These are phyloP conservation scores for Tachysurus vachellii DNA, from an alignment of 2,113 vertebrate genomes.

Conservation along the genomic window DNA sequence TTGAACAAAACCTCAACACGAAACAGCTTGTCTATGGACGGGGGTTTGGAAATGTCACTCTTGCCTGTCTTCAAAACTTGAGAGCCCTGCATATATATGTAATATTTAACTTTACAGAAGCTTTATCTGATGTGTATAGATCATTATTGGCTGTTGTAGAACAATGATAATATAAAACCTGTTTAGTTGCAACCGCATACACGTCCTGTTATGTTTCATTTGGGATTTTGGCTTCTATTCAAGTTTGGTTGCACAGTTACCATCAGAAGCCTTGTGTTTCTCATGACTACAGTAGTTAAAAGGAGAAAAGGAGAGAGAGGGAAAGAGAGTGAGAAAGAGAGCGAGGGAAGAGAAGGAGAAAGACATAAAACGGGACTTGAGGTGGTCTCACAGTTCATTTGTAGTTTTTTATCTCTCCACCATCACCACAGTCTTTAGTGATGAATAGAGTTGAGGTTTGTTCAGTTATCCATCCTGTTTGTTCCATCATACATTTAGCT, in stretches of 20 bases:
- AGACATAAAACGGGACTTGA: conserved; percentile 24
- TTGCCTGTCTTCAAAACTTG: no score
- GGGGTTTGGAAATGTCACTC: no score
- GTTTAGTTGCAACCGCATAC: conserved; percentile 10
- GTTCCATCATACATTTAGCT: conserved; percentile 3
- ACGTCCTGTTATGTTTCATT: background rate
- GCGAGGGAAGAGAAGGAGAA: background rate
- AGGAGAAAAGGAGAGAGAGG: background rate
- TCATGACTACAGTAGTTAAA: conserved; percentile 7
- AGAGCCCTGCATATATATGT: no score
- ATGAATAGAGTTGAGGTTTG: conserved; percentile 24
- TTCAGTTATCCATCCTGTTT: background rate
- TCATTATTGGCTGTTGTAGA: background rate
- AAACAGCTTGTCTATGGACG: no score
- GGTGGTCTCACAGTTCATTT: conserved; percentile 23
- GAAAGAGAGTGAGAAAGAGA: background rate
- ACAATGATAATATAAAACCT: conserved; percentile 11
- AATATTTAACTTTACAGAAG: background rate
- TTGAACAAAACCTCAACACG: no score
- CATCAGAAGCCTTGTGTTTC: conserved; percentile 21
- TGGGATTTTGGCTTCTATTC: background rate
- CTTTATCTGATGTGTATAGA: background rate
- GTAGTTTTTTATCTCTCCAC: conserved; percentile 24
- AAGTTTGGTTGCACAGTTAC: conserved; percentile 29
- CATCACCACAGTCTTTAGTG: conserved; percentile 20